A percentile compares a stretch with the other conserved stretches of the same genome.
These are phyloP conservation scores for Zootoca vivipara DNA, from an alignment of 2,113 vertebrate genomes.

Conservation along the genomic window DNA sequence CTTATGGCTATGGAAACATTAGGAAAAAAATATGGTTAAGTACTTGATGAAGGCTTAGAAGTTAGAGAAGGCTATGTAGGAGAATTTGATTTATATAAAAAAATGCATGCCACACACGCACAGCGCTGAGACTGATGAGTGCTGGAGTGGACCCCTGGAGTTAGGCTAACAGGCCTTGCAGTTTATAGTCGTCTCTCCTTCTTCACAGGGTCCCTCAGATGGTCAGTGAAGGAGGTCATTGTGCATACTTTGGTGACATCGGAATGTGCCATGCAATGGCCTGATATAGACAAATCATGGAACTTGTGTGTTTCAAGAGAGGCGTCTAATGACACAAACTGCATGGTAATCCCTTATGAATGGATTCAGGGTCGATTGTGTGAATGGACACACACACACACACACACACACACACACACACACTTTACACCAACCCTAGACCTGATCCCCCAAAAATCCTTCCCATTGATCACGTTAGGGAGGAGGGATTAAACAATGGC, in stretches of 20 bases:
- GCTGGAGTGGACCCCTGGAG: background rate
- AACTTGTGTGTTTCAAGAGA: background rate
- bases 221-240: background rate
- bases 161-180: background rate
- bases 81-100: background rate
- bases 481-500: no score
- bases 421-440: no score
- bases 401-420: no score
- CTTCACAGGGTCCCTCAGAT: background rate
- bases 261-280: background rate
- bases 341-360: conserved; percentile 6
- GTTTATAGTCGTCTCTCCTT: background rate
- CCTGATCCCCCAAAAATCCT: no score
- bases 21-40: background rate
- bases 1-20: background rate
- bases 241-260: background rate
- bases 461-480: no score
- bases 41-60: background rate
- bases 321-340: background rate
- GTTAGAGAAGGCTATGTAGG: background rate
- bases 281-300: background rate
- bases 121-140: background rate
- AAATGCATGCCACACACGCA: background rate
- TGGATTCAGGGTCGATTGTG: background rate
- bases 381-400: no score